Base-by-base conservation (phyloP, 2,113 vertebrate genomes). In the Paralichthys olivaceus region DNA sequence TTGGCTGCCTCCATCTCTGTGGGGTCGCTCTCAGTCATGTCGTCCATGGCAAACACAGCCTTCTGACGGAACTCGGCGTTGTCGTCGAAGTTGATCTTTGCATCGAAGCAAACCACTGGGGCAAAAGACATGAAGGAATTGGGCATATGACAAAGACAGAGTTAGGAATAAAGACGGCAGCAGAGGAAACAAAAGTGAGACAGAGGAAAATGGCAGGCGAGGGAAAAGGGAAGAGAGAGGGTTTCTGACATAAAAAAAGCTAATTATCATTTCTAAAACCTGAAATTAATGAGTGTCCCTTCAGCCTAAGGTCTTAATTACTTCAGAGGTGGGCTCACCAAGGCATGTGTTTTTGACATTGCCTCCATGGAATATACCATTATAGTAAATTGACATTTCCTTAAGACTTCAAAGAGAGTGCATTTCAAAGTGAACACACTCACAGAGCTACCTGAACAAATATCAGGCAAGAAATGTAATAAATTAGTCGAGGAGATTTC, bases 81-180 rank as follows among this genome's bases (percentile, higher is more conserved):
- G 94, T 99, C 98, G 59, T 99, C 98, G 70, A 99, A 99, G 95
- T 97, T 99, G 93, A 99, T 99, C 92, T 99, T 99, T 74, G 98
- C 98, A 90, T 99, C 98, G 81, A 99, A 99, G 91, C 97, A 99
- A 82, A 99, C 97, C 89, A 99, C 98, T 99, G 76, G 51, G 87
- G 77, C 5, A 61, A 53, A 60, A 43, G 57, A 59, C 12, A 23
- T 9, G 37, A 29, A 72, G 37, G 12, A 34, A 67, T 49, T 9
- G 25, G 5, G 9, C 55, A 67, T 37, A 74, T 32, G 19, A 84
- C 60, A 81, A 77, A 77, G 54, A 55, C 4, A 57, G 62, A 74
- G 82, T 84, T 19, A 77, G 37, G 22, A 43, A 76, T 49, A 49
- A 23, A 53, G 43, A 80, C 7, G 54, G 67, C 14, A 45, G 37